Conservation (phyloP, 1,140 invertebrate species). For the Physella acuta region DNA sequence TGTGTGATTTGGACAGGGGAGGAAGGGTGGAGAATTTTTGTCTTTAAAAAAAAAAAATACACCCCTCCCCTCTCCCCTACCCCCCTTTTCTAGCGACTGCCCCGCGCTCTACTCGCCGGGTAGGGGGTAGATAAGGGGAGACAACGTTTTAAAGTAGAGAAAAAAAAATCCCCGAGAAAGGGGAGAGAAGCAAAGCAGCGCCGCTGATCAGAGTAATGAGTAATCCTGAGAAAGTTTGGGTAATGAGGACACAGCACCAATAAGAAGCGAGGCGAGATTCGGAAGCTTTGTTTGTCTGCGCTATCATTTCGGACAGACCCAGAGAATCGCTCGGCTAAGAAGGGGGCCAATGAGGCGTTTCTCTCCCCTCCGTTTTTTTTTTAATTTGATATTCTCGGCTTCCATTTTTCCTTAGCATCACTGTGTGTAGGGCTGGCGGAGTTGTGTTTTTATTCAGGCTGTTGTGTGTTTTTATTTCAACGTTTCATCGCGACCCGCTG, state of each 20-base stretch:
- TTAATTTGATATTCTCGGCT: not conserved
- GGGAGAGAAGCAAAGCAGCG: not conserved
- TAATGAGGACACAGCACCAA: constrained; percentile 18
- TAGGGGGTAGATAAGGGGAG: not conserved
- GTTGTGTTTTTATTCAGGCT: no score
- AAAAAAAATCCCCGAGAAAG: not conserved
- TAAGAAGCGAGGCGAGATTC: constrained; percentile 1
- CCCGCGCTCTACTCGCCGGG: no score
- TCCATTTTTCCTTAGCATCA: no score
- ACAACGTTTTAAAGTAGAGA: not conserved
- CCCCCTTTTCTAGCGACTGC: no score
- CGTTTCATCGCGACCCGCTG: no score
- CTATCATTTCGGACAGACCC: constrained; percentile 9
- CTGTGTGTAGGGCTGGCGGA: no score
- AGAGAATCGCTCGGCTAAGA: not conserved
- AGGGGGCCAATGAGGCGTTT: not conserved
- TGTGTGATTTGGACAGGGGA: no score
- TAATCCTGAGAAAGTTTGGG: constrained; percentile 9
- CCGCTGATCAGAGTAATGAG: constrained; percentile 14
- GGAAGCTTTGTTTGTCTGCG: constrained; percentile 13
- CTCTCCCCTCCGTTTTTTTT: not conserved
- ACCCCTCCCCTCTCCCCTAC: no score
- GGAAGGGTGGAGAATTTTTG: no score
- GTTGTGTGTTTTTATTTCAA: no score
- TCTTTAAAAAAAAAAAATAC: no score